A percentile compares a stretch with the other conserved stretches of the same genome.
Conservation (phyloP, 64 coral and sea anemone genomes). For the Dendronephthya gigantea region DNA sequence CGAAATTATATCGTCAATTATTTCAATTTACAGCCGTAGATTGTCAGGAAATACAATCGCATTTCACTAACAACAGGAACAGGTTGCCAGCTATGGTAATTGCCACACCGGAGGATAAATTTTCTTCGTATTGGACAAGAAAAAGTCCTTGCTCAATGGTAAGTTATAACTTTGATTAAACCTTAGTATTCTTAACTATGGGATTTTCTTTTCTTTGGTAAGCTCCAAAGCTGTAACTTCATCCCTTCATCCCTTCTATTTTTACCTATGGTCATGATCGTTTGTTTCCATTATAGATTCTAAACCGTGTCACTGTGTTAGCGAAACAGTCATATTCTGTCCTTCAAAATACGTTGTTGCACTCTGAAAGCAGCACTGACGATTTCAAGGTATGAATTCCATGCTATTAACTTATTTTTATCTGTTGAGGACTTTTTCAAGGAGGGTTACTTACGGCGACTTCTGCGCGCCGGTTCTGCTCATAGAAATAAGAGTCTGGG, state of each 20-base stretch:
- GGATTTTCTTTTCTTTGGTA: no score
- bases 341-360: slow-evolving; percentile 38
- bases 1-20: no score
- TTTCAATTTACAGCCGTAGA: slow-evolving; percentile 42
- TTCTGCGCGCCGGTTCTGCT: no score
- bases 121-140: slow-evolving; percentile 67
- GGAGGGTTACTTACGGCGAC: no score
- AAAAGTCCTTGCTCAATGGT: slow-evolving; percentile 58
- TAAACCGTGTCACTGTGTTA: slow-evolving; percentile 48
- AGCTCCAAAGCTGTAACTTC: no score
- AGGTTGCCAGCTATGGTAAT: slow-evolving; percentile 69
- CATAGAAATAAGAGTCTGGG: no score
- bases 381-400: slow-evolving; percentile 60
- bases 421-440: no score
- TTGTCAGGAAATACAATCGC: slow-evolving; percentile 63
- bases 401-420: no score
- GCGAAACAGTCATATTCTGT: slow-evolving; percentile 54
- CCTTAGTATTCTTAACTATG: no score
- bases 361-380: background rate
- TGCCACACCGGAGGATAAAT: slow-evolving; percentile 71
- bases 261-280: background rate
- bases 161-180: background rate
- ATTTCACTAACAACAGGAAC: slow-evolving; percentile 58
- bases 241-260: no score
- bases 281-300: slow-evolving; percentile 37